phyloP scores from a whole-genome alignment of 2,888 invertebrate genomes.

The Drosophila hamatofila region DNA sequence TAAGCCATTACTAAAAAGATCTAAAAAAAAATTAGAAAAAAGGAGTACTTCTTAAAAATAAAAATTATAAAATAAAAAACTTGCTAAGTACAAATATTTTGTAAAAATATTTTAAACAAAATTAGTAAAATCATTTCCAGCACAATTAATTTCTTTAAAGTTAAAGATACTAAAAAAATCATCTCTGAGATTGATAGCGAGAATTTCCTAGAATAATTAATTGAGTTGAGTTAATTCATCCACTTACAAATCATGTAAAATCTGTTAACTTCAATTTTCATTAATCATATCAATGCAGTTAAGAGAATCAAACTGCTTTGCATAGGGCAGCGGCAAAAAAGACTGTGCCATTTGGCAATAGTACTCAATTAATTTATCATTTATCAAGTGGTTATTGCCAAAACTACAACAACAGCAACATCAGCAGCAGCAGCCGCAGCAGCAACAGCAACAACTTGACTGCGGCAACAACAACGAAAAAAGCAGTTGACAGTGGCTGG shows the following conservation, averaged over 20 bases:
- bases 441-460: conserved; percentile 26
- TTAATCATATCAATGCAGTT: conserved; percentile 23
- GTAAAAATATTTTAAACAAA: too few species aligned
- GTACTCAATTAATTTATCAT: conserved; percentile 78
- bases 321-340: conserved; percentile 46
- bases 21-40: too few species aligned
- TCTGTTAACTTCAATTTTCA: conserved; percentile 1
- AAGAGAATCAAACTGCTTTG: conserved; percentile 39
- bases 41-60: too few species aligned
- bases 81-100: too few species aligned
- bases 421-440: conserved; percentile 10
- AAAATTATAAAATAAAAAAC: too few species aligned
- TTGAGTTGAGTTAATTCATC: neutral
- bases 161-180: too few species aligned
- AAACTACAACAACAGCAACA: conserved; percentile 37
- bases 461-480: neutral
- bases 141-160: too few species aligned
- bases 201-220: too few species aligned
- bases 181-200: too few species aligned
- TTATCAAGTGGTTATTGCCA: conserved; percentile 76
- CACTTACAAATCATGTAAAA: neutral
- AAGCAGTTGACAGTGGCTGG: conserved; percentile 21
- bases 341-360: conserved; percentile 62
- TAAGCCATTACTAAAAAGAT: too few species aligned
- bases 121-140: too few species aligned